Conservation (phyloP, 2,888 invertebrate genomes). For the Drosophila kambysellisi region DNA sequence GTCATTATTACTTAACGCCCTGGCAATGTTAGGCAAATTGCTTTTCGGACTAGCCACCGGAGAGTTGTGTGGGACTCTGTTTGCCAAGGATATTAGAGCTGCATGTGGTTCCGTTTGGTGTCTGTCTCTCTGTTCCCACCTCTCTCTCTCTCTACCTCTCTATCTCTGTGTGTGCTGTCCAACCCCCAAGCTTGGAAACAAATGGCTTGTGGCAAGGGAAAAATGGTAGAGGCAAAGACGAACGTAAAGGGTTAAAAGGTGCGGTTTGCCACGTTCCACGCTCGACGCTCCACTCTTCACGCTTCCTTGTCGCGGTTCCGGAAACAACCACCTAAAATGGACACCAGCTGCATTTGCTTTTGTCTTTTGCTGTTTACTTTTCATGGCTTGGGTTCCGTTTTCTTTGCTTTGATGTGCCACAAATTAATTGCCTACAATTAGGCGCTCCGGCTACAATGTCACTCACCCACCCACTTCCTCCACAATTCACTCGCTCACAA, state of each 20-base stretch:
- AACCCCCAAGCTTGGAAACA: conserved; percentile 48
- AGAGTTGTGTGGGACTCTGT: conserved; percentile 34
- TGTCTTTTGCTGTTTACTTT: conserved; percentile 68
- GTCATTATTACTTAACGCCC: conserved; percentile 77
- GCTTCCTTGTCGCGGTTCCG: conserved; percentile 44
- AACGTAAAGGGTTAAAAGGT: conserved; percentile 77
- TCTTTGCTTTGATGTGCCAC: conserved; percentile 78
- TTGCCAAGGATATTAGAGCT: conserved; percentile 67
- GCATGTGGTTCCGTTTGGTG: conserved; percentile 59
- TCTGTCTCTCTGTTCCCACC: conserved; percentile 14
- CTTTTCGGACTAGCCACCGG: conserved; percentile 44
- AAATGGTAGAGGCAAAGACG: conserved; percentile 14
- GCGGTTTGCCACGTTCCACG: conserved; percentile 68
- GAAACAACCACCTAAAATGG: conserved; percentile 72
- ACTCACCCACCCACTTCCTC: conserved; percentile 46
- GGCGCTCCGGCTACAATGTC: conserved; percentile 70
- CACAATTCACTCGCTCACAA: not conserved
- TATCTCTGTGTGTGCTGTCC: conserved; percentile 13
- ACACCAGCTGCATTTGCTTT: conserved; percentile 79
- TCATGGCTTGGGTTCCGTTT: conserved; percentile 47
- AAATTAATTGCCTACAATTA: conserved; percentile 84
- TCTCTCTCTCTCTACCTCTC: not conserved
- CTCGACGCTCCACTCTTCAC: conserved; percentile 11
- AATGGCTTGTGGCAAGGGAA: conserved; percentile 55
- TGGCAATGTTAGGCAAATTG: conserved; percentile 77